A percentile compares a stretch with the other conserved stretches of the same genome.
phyloP scores from a whole-genome alignment of 1,140 invertebrate species.

The Euwallacea similis region DNA sequence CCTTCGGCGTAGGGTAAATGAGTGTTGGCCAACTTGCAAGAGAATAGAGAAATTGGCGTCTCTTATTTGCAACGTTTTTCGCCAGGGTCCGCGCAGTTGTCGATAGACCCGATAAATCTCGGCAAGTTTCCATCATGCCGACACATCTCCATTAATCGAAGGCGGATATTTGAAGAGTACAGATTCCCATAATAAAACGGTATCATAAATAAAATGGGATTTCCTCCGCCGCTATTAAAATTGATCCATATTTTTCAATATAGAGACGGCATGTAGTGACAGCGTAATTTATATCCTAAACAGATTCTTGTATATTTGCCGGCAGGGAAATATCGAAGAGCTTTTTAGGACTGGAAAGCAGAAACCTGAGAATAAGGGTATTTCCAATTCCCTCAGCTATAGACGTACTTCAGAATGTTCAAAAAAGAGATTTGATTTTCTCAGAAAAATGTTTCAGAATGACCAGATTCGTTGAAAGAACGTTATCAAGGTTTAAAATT shows the following conservation, averaged over 20 bases:
- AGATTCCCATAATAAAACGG: slow-evolving; percentile 20
- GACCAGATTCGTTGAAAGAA: too few relatives aligned
- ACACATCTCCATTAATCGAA: slow-evolving; percentile 14
- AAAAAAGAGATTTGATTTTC: too few relatives aligned
- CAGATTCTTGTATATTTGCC: slow-evolving; percentile 8
- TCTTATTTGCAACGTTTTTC: too few relatives aligned
- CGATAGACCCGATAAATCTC: slow-evolving; percentile 5
- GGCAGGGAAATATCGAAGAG: too few relatives aligned
- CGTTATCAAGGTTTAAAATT: too few relatives aligned
- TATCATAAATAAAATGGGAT: slow-evolving; percentile 22
- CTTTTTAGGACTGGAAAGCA: too few relatives aligned
- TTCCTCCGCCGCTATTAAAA: slow-evolving; percentile 23
- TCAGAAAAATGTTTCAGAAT: too few relatives aligned
- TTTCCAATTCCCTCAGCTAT: too few relatives aligned
- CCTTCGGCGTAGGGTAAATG: not conserved
- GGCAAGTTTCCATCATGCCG: slow-evolving; percentile 10
- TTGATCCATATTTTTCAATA: slow-evolving; percentile 35
- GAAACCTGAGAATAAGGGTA: too few relatives aligned
- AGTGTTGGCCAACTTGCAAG: not conserved
- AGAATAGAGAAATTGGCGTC: not conserved
- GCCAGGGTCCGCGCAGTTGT: not conserved
- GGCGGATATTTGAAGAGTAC: slow-evolving; percentile 4
- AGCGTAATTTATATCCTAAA: slow-evolving; percentile 30
- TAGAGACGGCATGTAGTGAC: slow-evolving; percentile 30
- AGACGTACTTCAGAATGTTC: too few relatives aligned